Evolutionary conservation across 2,113 vertebrate genomes (phyloP), one percentile per base, ranked within the genome.

Genomic region (Onychostruthus taczanowskii): DNA sequence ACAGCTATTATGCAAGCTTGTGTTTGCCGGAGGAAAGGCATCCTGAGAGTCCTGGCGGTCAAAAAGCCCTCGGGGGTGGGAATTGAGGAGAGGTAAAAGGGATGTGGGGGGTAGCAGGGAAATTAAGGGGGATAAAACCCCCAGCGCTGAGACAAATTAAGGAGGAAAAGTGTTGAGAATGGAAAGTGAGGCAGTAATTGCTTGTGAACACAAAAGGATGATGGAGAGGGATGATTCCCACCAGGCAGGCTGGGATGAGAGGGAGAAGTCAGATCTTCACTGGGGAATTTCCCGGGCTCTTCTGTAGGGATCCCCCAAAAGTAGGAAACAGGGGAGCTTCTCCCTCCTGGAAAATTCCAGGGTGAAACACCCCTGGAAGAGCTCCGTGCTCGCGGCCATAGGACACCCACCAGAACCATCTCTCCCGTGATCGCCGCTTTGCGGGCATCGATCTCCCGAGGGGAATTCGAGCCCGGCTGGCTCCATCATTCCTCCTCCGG

Each of bases 401-500:
- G 39, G 68, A 18, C 68, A 27, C 4, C 30, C 39, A 6, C 1
- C 37, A 20, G 58, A 16, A 22, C 18, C 66, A 30, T 23, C 52
- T n/a, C 75, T 46, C 20, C 52, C 3, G 21, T 7, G 31, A 7
- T 30, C 0, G 21, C 27, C 35, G 3, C 37, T 62, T 76, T 35
- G n/a, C n/a, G 66, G 35, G 20, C 46, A n/a, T 16, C 2, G 3
- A 27, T 12, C 2, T 74, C 87, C 78, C 0, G 7, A 1, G 0
- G 5, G 37, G 69, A 78, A 39, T n/a, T 2, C 1, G 19, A 76
- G 73, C 63, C 74, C 0, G 26, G 12, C 20, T 64, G 21, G 43
- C 35, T 79, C 43, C 4, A 0, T n/a, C 4, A 0, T 15, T 69
- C 15, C 37, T 77, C 50, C 62, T 7, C 6, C 5, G 61, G 84